phyloP scores from a whole-genome alignment of 2,888 invertebrate species.

The Ametastegia equiseti region DNA sequence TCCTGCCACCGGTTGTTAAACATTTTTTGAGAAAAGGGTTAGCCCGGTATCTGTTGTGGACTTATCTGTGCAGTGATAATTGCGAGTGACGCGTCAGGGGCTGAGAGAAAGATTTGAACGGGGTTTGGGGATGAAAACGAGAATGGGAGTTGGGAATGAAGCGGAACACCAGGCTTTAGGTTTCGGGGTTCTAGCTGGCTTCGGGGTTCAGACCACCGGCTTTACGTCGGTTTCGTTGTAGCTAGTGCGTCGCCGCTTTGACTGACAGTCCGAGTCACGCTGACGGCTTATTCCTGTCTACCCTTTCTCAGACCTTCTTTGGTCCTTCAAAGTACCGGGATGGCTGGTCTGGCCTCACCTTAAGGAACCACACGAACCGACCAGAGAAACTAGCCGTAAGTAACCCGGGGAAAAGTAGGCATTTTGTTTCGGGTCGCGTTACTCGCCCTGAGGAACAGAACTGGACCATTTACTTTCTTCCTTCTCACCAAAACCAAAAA shows the following conservation, averaged over 20 bases:
- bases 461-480: neutral
- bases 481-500: neutral
- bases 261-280: slow-evolving; percentile 42
- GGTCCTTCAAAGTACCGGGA: neutral
- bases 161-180: neutral
- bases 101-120: neutral
- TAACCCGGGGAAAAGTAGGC: slow-evolving; percentile 19
- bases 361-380: neutral
- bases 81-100: neutral
- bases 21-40: neutral
- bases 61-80: slow-evolving; percentile 1
- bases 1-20: no score
- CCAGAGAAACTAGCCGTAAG: neutral
- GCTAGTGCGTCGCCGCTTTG: slow-evolving; percentile 33
- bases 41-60: neutral
- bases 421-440: slow-evolving; percentile 25
- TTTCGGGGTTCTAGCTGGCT: slow-evolving; percentile 61
- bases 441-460: slow-evolving; percentile 17
- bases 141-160: neutral
- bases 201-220: slow-evolving; percentile 50
- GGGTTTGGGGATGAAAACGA: neutral
- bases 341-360: neutral
- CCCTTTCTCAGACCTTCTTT: slow-evolving; percentile 43
- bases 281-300: slow-evolving; percentile 49
- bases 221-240: slow-evolving; percentile 48